These are phyloP conservation scores for Parasteatoda tepidariorum DNA, from an alignment of 1,140 invertebrate species.

Conservation along the genomic window DNA sequence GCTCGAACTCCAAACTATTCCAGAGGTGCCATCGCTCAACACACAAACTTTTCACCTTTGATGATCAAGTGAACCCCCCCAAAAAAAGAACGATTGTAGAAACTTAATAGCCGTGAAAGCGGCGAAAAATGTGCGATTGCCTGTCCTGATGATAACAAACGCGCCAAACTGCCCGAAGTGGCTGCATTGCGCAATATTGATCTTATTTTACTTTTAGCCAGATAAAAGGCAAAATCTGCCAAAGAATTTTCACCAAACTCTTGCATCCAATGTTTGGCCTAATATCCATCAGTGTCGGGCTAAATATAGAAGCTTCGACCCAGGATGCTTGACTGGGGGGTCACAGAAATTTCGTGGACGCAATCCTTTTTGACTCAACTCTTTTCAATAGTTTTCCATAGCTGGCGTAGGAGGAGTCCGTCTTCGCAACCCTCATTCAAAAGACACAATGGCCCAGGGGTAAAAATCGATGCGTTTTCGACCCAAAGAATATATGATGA, in stretches of 20 bases:
- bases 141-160: slow-evolving; percentile 55
- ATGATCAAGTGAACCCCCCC: slow-evolving; percentile 11
- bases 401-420: not conserved
- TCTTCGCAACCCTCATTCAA: slow-evolving; percentile 25
- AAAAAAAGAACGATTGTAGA: slow-evolving; percentile 38
- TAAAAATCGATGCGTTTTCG: slow-evolving; percentile 22
- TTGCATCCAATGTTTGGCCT: slow-evolving; percentile 44
- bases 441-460: slow-evolving; percentile 46
- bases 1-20: too few species aligned
- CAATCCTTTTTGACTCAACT: not conserved
- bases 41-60: not conserved
- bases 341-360: slow-evolving; percentile 12
- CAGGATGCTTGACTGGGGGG: not conserved
- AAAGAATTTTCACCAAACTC: slow-evolving; percentile 4
- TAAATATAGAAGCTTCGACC: slow-evolving; percentile 60
- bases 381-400: not conserved
- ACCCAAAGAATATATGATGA: slow-evolving; percentile 53
- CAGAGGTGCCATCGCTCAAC: slow-evolving; percentile 1
- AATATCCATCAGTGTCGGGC: slow-evolving; percentile 52
- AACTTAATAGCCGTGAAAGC: slow-evolving; percentile 61
- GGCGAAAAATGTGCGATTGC: slow-evolving; percentile 52
- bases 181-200: slow-evolving; percentile 61
- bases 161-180: slow-evolving; percentile 32
- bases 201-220: slow-evolving; percentile 41
- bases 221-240: not conserved